Evolutionary conservation across 2,797 vertebrate species (phyloP), one percentile per base, ranked within the genome.

Genomic region (Sebastes oblongus): DNA sequence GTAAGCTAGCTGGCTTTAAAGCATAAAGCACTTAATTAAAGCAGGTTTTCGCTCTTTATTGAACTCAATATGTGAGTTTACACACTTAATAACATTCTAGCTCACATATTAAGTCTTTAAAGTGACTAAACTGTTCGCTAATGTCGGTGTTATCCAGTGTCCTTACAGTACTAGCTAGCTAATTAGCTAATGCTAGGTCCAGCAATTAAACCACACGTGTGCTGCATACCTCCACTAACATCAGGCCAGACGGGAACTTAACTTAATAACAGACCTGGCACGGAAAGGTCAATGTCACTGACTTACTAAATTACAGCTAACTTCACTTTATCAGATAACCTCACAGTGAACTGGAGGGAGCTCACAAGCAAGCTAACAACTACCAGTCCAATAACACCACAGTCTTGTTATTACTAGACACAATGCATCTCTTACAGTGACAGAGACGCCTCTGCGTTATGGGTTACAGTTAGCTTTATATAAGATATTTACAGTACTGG

Each of bases 91-190:
- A 5, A 16, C 13, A 3, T 0, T 3, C 1, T 1, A 20, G 1
- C 1, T 58, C 5, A 1, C 1, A 24, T 18, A 3, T 52, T 36
- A 58, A 8, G 25, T 60, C 10, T 46, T 29, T 20, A 54, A 52
- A 65, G 34, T 62, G 1, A 32, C 1, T 6, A 6, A 0, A 6
- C 1, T 65, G 2, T 55, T 4, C 7, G 20, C 25, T 55, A 50
- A 29, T 55, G 12, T 59, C 27, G 5, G 3, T 72, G 59, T 27
- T 75, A 70, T 34, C 5, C 70, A 1, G 62, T 80, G 83, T 80
- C 83, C 80, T 90, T 59, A 18, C 1, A 65, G 4, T 34, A 58
- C 2, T 86, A 81, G 75, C 56, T 5, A 36, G 89, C 86, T 90
- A 78, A 75, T 29, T 77, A 71, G 86, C 89, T 66, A 76, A 72